These are phyloP conservation scores for Bhutanitis thaidina DNA, from an alignment of 2,888 invertebrate genomes.

Conservation along the genomic window DNA sequence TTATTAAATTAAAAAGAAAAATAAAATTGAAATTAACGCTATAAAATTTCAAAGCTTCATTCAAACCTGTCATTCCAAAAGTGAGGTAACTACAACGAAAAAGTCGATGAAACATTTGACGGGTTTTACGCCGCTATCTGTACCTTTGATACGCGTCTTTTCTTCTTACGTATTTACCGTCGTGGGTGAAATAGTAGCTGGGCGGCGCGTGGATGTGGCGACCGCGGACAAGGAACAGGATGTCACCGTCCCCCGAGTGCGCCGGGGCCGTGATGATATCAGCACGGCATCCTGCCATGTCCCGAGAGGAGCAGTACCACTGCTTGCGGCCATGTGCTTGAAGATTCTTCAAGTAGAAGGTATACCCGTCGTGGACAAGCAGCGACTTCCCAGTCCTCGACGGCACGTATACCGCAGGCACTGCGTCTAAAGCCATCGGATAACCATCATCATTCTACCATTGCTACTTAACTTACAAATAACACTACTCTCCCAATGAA, in stretches of 20 bases:
- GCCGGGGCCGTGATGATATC: constrained; percentile 72
- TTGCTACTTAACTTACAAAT: constrained; percentile 10
- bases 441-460: constrained; percentile 26
- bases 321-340: constrained; percentile 73
- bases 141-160: constrained; percentile 71
- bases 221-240: constrained; percentile 68
- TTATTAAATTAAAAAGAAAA: too few relatives aligned
- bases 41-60: background rate
- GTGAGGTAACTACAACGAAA: background rate
- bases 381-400: constrained; percentile 73
- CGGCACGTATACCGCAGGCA: constrained; percentile 73
- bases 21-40: background rate
- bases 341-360: constrained; percentile 72
- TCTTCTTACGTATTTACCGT: constrained; percentile 71
- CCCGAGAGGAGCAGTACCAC: constrained; percentile 74
- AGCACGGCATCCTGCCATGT: constrained; percentile 73
- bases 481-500: constrained; percentile 5
- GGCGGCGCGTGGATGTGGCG: constrained; percentile 70
- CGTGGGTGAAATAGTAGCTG: constrained; percentile 69
- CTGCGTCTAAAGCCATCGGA: constrained; percentile 53
- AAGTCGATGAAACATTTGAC: constrained; percentile 15
- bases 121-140: constrained; percentile 46
- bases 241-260: constrained; percentile 49
- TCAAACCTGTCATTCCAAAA: background rate
- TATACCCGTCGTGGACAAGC: constrained; percentile 69